Percentiles rank a stretch among this genome's conserved stretches.
Conservation (phyloP, 2,888 invertebrate genomes). For the Netelia fuscicornis region DNA sequence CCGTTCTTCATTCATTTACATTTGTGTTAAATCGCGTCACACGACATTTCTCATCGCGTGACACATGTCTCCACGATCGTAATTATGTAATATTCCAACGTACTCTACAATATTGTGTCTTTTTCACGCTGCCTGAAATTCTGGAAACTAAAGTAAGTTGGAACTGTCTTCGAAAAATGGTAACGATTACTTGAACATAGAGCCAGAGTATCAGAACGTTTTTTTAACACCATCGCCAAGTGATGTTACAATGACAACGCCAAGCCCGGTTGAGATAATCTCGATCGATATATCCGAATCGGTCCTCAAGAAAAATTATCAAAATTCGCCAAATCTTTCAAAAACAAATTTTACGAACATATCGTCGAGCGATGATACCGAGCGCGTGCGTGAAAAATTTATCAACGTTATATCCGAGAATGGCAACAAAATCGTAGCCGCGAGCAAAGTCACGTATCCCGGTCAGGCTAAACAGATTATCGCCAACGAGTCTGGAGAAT, state of each 20-base stretch:
- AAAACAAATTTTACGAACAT: constrained; percentile 56
- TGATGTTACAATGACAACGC: constrained; percentile 86
- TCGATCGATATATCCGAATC: constrained; percentile 78
- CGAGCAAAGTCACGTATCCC: constrained; percentile 86
- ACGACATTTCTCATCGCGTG: not conserved
- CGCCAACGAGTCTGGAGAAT: constrained; percentile 79
- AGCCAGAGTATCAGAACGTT: constrained; percentile 79
- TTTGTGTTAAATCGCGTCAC: not conserved
- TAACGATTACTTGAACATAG: constrained; percentile 80
- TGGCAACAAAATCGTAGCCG: constrained; percentile 77
- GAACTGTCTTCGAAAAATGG: constrained; percentile 79
- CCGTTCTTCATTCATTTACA: not conserved
- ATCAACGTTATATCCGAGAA: constrained; percentile 78
- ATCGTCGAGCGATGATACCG: constrained; percentile 70
- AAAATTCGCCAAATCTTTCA: constrained; percentile 72
- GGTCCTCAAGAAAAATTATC: constrained; percentile 78
- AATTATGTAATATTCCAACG: too few relatives aligned
- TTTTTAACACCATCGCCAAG: constrained; percentile 87
- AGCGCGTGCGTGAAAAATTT: constrained; percentile 80
- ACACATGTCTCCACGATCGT: not conserved
- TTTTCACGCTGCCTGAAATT: constrained; percentile 77
- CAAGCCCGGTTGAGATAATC: constrained; percentile 84
- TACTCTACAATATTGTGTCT: constrained; percentile 68
- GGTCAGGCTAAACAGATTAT: constrained; percentile 92
- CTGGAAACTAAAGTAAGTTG: constrained; percentile 82